Conservation (phyloP, 2,113 vertebrate species). For the Anolis sagrei region DNA sequence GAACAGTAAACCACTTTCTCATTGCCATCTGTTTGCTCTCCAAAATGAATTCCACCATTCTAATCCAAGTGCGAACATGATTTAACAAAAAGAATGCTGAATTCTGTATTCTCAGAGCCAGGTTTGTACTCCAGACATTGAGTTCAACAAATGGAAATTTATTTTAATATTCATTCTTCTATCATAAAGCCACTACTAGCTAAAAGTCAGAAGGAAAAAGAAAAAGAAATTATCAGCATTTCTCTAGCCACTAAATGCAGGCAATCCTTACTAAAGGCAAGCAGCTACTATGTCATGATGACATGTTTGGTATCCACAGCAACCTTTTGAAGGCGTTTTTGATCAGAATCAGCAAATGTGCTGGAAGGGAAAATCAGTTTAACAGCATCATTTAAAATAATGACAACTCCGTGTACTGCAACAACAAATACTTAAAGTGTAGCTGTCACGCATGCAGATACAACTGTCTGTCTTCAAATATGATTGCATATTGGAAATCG, state of each 20-base stretch:
- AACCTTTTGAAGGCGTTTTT: neutral
- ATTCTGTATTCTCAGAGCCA: neutral
- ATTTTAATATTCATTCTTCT: neutral
- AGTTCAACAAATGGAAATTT: neutral
- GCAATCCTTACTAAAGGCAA: neutral
- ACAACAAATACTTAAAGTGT: neutral
- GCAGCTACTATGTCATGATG: neutral
- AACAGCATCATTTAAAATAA: neutral
- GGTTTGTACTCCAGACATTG: neutral
- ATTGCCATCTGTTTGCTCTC: neutral
- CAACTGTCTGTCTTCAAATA: neutral
- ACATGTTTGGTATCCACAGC: neutral
- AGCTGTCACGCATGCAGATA: neutral
- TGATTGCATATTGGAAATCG: neutral
- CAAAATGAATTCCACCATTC: neutral
- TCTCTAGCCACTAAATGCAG: neutral
- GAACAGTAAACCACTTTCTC: neutral
- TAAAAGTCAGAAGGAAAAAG: neutral
- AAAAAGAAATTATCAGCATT: too few relatives aligned
- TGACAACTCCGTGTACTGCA: too few relatives aligned
- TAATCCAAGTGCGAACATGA: neutral
- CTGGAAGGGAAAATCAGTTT: neutral
- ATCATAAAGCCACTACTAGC: neutral
- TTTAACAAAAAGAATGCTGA: neutral
- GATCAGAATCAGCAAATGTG: neutral